Base-by-base conservation (phyloP, 2,797 vertebrate genomes). In the Lindbergichthys nudifrons region DNA sequence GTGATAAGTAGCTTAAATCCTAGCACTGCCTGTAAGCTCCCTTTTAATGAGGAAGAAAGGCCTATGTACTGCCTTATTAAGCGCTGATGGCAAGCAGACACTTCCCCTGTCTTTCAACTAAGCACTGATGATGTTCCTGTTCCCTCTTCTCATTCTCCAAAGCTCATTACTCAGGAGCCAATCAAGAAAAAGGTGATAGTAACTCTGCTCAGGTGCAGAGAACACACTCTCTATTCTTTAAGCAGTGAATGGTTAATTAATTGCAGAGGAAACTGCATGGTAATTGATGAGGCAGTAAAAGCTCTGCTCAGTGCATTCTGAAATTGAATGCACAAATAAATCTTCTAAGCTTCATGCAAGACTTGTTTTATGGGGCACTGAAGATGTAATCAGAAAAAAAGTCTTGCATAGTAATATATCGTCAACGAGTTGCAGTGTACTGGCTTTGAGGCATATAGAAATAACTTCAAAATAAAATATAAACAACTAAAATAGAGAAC, bases 151-250 rank as follows among this genome's bases (percentile, higher is more conserved):
- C 23, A 21, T n/a, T 2, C 18, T 61, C 30, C 9, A 6, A 19
- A 51, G 48, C 67, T 64, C 67, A 63, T 84, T 70, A 77, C 53
- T 51, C 53, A 61, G 48, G 30, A 63, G n/a, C 58, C 53, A 39
- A 76, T 73, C 18, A 56, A 52, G 41, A 48, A 66, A 36, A 53
- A 23, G 3, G 1, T 15, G 60, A 70, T 76, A 70, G 51, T 61
- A 21, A 51, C 51, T 67, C 63, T 46, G 61, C 65, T 73, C 43
- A 63, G 52, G 61, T 76, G 32, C 48, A 67, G 64, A 61, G 51
- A 56, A 70, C 41, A 61, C 26, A 14, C 32, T 46, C 42, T 26
- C 36, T 21, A 16, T 45, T 78, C 60, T 53, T 48, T 58, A 57
- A 57, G 50, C 23, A 65, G 16, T 53, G 36, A 59, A 47, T 50